These are phyloP conservation scores for Vanacampus margaritifer DNA, from an alignment of 2,113 vertebrate genomes.

Conservation along the genomic window DNA sequence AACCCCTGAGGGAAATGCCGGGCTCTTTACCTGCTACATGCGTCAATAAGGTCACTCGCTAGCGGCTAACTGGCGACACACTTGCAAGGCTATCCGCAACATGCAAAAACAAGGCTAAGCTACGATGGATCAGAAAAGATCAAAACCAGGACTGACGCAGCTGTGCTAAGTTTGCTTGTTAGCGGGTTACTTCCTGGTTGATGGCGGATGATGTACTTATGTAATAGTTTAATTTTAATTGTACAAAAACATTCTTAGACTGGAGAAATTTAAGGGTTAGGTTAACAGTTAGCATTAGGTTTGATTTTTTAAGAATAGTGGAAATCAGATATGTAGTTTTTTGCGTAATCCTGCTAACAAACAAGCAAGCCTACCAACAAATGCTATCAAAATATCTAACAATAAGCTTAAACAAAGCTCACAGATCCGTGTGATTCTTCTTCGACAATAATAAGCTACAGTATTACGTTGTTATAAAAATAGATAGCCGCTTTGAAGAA, in stretches of 20 bases:
- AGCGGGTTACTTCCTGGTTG: background rate
- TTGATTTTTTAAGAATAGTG: background rate
- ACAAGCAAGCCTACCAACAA: background rate
- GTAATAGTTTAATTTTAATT: background rate
- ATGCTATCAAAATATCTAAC: constrained; percentile 17
- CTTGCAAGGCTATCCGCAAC: background rate
- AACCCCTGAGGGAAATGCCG: constrained; percentile 3
- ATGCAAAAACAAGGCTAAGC: background rate
- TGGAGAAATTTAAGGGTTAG: background rate
- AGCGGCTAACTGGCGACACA: background rate
- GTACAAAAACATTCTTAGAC: background rate
- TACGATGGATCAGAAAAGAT: background rate
- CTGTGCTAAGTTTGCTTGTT: background rate
- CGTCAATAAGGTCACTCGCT: background rate
- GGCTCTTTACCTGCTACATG: background rate
- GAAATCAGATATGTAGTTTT: background rate
- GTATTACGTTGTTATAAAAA: constrained; percentile 21
- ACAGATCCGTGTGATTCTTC: constrained; percentile 20
- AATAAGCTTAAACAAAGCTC: constrained; percentile 2
- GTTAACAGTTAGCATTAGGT: background rate
- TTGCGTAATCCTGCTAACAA: background rate
- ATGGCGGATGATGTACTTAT: background rate
- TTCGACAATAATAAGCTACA: background rate
- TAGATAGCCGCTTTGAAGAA: constrained; percentile 24
- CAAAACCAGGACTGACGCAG: background rate